A percentile compares a stretch with the other conserved stretches of the same genome.
These are phyloP conservation scores for Panurus biarmicus DNA, from an alignment of 2,113 vertebrate genomes.

Conservation along the genomic window DNA sequence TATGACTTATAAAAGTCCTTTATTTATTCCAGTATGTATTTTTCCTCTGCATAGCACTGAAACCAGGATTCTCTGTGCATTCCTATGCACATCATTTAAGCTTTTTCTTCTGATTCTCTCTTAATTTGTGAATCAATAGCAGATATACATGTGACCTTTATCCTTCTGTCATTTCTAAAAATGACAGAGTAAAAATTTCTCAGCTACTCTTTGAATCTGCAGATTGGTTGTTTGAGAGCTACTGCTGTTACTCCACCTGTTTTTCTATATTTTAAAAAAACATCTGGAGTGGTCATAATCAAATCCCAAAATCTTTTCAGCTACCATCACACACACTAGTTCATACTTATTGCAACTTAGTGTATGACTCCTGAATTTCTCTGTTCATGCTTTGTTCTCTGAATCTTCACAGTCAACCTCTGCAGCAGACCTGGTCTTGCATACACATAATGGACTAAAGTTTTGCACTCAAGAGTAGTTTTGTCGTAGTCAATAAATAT, in stretches of 20 bases:
- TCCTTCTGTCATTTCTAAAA: not conserved
- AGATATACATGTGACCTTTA: not conserved
- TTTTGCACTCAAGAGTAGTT: not conserved
- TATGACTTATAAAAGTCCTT: not conserved
- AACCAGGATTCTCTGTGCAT: not conserved
- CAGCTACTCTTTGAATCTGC: not conserved
- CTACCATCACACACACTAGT: not conserved
- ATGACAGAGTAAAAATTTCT: not conserved
- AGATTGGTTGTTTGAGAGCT: not conserved
- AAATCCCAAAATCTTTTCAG: not conserved
- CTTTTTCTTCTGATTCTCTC: not conserved
- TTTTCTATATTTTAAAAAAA: not conserved
- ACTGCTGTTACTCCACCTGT: not conserved
- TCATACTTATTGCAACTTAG: not conserved
- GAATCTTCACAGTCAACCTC: not conserved
- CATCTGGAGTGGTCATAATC: not conserved
- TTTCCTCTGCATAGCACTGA: not conserved
- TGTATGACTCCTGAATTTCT: not conserved
- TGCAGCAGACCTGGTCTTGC: not conserved
- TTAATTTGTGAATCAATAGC: not conserved
- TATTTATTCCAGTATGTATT: not conserved
- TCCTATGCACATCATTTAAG: not conserved
- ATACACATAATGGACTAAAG: not conserved
- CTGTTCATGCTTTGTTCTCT: not conserved
- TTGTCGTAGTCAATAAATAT: not conserved